phyloP scores from a whole-genome alignment of 2,888 invertebrate species.

The Chirona hameri region DNA sequence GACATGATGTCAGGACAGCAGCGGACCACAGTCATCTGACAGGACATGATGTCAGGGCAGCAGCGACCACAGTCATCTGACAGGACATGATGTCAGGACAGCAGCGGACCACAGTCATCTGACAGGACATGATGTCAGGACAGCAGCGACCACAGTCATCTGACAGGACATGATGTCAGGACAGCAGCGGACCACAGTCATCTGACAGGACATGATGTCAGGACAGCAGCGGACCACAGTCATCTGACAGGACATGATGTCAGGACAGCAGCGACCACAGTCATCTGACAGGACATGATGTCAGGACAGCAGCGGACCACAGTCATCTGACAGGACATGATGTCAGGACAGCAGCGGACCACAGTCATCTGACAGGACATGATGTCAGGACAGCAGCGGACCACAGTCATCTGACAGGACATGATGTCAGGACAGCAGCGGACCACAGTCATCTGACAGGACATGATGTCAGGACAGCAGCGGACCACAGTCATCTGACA shows the following conservation, averaged over 20 bases:
- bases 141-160: neutral
- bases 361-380: neutral
- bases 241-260: neutral
- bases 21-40: too few species aligned
- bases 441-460: neutral
- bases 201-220: neutral
- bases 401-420: neutral
- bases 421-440: neutral
- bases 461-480: neutral
- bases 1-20: neutral
- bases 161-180: neutral
- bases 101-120: neutral
- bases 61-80: constrained; percentile 42
- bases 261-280: neutral
- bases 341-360: neutral
- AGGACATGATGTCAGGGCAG: too few species aligned
- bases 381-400: neutral
- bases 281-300: neutral
- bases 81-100: neutral
- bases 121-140: neutral
- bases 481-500: too few species aligned
- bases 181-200: neutral
- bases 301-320: neutral
- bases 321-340: neutral
- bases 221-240: neutral